phyloP scores from a whole-genome alignment of 2,113 vertebrate genomes.

The Setophaga petechia region DNA sequence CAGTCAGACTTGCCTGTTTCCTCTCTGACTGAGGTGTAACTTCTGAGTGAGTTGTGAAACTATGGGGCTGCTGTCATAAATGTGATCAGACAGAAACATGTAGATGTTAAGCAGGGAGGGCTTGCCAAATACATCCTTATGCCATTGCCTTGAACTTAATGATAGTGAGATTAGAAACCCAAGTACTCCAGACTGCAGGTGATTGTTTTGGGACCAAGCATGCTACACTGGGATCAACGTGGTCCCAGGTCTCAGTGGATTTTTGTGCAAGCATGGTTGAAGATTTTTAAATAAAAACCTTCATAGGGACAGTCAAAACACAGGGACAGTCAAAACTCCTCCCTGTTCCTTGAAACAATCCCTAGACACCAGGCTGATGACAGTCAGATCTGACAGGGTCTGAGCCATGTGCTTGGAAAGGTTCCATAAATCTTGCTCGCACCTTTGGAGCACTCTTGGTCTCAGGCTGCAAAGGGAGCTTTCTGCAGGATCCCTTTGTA shows the following conservation, averaged over 20 bases:
- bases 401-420: not conserved
- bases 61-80: not conserved
- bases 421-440: conserved; percentile 7
- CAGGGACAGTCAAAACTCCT: not conserved
- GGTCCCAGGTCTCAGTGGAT: not conserved
- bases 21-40: not conserved
- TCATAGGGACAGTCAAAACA: not conserved
- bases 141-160: not conserved
- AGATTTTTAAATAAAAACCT: not conserved
- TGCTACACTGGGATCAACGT: not conserved
- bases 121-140: conserved; percentile 36
- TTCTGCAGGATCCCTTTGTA: conserved; percentile 39
- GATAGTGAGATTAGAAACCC: not conserved
- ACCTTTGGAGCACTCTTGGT: conserved; percentile 6
- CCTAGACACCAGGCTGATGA: not conserved
- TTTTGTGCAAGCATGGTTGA: not conserved
- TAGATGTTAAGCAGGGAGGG: not conserved
- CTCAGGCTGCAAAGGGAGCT: not conserved
- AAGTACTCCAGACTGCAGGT: not conserved
- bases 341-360: not conserved
- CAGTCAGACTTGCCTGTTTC: conserved; percentile 40
- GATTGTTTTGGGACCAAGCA: not conserved
- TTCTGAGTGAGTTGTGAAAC: conserved; percentile 31
- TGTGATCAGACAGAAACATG: conserved; percentile 15
- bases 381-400: not conserved